Evolutionary conservation across 1,140 invertebrate species (phyloP).

Genomic region (Belonocnema kinseyi): DNA sequence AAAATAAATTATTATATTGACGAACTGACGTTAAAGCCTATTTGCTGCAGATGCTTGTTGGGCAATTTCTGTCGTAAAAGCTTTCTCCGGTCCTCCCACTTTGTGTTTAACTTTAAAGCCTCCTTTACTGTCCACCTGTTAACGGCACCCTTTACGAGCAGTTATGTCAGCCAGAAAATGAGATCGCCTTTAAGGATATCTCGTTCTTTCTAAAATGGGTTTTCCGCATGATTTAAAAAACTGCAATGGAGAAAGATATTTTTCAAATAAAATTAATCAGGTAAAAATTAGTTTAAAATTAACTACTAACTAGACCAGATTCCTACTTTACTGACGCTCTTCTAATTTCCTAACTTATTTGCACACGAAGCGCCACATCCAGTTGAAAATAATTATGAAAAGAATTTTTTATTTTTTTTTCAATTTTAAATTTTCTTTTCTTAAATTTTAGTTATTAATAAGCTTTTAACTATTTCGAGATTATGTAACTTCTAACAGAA

Average conservation of each 20-base stretch:
- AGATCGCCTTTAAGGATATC: neutral
- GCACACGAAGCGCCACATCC: too few relatives aligned
- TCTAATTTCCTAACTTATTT: too few relatives aligned
- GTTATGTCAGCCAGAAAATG: conserved; percentile 24
- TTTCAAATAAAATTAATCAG: too few relatives aligned
- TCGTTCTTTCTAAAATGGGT: neutral
- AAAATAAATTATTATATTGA: neutral
- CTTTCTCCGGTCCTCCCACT: conserved; percentile 19
- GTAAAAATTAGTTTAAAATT: too few relatives aligned
- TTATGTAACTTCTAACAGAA: too few relatives aligned
- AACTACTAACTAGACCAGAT: too few relatives aligned
- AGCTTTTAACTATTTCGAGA: too few relatives aligned
- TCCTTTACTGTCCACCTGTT: conserved; percentile 21
- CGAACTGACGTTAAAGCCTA: conserved; percentile 10
- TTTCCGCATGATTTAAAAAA: neutral
- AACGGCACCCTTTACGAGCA: conserved; percentile 24
- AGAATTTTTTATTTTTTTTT: too few relatives aligned
- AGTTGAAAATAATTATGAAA: too few relatives aligned
- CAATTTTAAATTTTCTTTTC: too few relatives aligned
- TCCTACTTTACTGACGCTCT: too few relatives aligned
- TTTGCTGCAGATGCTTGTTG: conserved; percentile 14
- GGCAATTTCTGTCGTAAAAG: conserved; percentile 35
- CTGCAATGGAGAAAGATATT: neutral
- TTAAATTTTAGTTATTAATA: too few relatives aligned
- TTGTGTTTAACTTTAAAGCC: conserved; percentile 5